phyloP scores from a whole-genome alignment of 37 sponge, comb jelly and placozoan genomes.

The Agelas oroides region DNA sequence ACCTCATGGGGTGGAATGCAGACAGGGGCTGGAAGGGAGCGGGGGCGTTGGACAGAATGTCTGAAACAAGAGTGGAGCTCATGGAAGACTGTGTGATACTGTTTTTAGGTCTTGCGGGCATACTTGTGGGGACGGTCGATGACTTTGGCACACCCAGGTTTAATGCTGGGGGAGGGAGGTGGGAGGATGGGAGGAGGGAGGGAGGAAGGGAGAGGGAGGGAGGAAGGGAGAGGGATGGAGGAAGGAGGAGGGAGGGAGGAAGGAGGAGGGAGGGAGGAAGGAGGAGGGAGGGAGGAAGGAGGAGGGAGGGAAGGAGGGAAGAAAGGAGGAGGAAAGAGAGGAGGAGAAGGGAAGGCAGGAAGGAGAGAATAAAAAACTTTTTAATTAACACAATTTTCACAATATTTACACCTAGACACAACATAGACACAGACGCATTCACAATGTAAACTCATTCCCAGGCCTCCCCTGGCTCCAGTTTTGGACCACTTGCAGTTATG shows the following conservation, averaged over 20 bases:
- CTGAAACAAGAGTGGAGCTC: not conserved
- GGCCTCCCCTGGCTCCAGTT: too few relatives aligned
- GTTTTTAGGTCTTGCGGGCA: constrained; percentile 4
- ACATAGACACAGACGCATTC: too few relatives aligned
- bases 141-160: constrained; percentile 58
- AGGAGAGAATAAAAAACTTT: too few relatives aligned
- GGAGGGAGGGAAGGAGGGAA: too few relatives aligned
- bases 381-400: too few relatives aligned
- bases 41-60: constrained; percentile 21
- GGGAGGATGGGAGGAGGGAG: not conserved
- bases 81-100: constrained; percentile 9
- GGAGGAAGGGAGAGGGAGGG: not conserved
- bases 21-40: constrained; percentile 2
- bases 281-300: too few relatives aligned
- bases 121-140: not conserved
- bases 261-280: too few relatives aligned
- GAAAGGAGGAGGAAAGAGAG: too few relatives aligned
- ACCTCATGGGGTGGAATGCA: constrained; percentile 8
- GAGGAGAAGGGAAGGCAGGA: too few relatives aligned
- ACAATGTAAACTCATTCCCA: too few relatives aligned
- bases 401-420: too few relatives aligned
- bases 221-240: not conserved
- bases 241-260: not conserved
- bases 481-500: too few relatives aligned
- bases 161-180: constrained; percentile 21